A percentile compares a stretch with the other conserved stretches of the same genome.
phyloP scores from a whole-genome alignment of 2,797 vertebrate genomes.

The Morus bassanus region DNA sequence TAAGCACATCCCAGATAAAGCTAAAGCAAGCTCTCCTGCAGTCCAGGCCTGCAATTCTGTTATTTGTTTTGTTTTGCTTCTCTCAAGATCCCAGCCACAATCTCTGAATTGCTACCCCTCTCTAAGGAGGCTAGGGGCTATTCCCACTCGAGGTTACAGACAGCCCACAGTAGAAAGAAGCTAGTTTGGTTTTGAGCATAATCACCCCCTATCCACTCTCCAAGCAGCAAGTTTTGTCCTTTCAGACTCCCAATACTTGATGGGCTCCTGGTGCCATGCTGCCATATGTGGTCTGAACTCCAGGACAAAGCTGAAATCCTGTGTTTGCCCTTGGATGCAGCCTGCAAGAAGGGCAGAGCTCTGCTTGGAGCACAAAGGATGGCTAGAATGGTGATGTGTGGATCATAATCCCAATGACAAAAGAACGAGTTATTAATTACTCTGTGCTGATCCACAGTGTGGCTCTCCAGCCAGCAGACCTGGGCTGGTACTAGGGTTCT shows the following conservation, averaged over 20 bases:
- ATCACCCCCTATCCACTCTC: neutral
- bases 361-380: neutral
- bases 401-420: neutral
- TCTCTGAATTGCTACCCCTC: neutral
- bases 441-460: neutral
- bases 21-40: neutral
- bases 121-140: too few species aligned
- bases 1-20: neutral
- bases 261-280: rapidly evolving
- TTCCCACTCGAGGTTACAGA: neutral
- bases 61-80: neutral
- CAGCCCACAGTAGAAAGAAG: neutral
- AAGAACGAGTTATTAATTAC: neutral
- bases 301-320: neutral
- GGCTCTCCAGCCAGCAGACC: neutral
- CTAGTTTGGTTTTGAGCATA: neutral
- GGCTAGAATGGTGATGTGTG: neutral
- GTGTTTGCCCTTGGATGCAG: neutral
- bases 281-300: neutral
- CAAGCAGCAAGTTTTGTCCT: neutral
- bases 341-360: neutral
- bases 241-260: neutral
- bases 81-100: neutral
- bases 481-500: neutral
- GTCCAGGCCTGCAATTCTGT: neutral